phyloP scores from a whole-genome alignment of 2,797 vertebrate species.

The Pampus argenteus region DNA sequence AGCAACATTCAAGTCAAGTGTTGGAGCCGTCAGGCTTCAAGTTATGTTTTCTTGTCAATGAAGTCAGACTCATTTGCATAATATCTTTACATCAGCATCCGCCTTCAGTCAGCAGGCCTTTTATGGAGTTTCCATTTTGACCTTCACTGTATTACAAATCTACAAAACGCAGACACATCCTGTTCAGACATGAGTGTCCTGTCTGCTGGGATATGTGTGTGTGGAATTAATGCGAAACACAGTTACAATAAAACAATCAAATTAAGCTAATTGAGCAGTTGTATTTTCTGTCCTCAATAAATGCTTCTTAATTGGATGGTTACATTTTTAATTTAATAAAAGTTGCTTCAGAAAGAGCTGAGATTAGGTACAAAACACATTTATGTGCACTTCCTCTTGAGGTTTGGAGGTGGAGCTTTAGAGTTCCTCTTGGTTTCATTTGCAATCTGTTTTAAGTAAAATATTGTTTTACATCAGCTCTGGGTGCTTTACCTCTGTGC shows the following conservation, averaged over 20 bases:
- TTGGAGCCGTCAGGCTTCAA: background rate
- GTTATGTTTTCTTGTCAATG: background rate
- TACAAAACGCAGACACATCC: slow-evolving; percentile 30
- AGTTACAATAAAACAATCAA: background rate
- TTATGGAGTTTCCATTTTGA: background rate
- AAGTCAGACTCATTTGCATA: background rate
- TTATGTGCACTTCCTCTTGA: slow-evolving; percentile 74
- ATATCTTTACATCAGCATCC: too few species aligned
- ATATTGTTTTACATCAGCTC: slow-evolving; percentile 5
- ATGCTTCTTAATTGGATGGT: background rate
- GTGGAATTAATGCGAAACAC: too few species aligned
- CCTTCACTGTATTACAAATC: slow-evolving; percentile 10
- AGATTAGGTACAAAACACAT: too few species aligned
- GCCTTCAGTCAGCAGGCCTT: background rate
- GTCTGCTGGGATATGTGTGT: slow-evolving; percentile 43
- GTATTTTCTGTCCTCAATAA: background rate
- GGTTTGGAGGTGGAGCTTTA: slow-evolving; percentile 73
- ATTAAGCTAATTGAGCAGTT: background rate
- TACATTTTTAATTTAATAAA: background rate
- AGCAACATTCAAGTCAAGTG: background rate
- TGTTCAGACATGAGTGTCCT: slow-evolving; percentile 2
- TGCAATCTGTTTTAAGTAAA: too few species aligned
- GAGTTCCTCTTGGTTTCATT: slow-evolving; percentile 72
- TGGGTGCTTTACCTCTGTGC: background rate
- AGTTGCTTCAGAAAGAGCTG: background rate